phyloP scores from a whole-genome alignment of 2,797 vertebrate genomes.

The Enteromius thamalakanensis region DNA sequence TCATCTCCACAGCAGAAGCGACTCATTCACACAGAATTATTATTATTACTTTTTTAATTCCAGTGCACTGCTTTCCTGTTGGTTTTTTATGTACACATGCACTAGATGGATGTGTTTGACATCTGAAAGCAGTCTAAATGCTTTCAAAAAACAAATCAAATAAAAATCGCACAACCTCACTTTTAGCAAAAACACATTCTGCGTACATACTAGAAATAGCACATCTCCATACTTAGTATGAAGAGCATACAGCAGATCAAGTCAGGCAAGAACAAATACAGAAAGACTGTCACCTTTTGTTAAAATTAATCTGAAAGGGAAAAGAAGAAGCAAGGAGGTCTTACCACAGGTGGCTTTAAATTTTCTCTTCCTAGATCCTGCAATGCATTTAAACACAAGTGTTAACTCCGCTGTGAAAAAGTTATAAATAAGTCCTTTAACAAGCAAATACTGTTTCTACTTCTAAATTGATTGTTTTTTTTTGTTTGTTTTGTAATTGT shows the following conservation, averaged over 20 bases:
- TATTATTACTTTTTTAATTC: neutral
- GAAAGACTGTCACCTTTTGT: neutral
- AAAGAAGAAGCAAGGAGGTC: constrained; percentile 54
- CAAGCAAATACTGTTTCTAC: neutral
- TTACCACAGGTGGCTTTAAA: constrained; percentile 79
- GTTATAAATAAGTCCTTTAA: neutral
- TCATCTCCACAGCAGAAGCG: neutral
- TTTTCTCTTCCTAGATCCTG: constrained; percentile 79
- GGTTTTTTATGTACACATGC: neutral
- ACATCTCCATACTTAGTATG: neutral
- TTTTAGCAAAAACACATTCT: neutral
- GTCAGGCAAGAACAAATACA: neutral
- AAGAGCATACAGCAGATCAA: neutral
- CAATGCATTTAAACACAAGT: constrained; percentile 49
- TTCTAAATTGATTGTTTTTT: neutral
- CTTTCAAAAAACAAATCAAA: neutral
- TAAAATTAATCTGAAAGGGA: neutral
- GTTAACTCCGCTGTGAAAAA: neutral
- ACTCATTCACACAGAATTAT: neutral
- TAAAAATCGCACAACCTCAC: neutral
- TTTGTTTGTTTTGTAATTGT: neutral
- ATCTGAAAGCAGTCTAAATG: neutral
- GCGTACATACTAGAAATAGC: neutral
- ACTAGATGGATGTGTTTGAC: neutral
- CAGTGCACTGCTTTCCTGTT: neutral